Base-by-base conservation (phyloP, 37 sponge, comb jelly and placozoan species). In the Eunapius fragilis region DNA sequence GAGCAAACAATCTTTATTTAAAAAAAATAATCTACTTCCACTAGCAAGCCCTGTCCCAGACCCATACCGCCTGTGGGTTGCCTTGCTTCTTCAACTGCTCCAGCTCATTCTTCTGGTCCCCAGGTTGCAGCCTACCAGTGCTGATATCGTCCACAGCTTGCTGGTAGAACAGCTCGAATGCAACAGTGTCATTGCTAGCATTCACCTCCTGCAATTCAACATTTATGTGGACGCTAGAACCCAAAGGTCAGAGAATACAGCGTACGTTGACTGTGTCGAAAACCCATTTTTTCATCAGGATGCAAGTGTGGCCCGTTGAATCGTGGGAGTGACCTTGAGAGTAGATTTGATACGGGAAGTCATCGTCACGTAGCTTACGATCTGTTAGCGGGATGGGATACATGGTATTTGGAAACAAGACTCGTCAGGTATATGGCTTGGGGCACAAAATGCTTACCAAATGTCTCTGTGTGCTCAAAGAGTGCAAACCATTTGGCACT, bases 311-410 rank as follows among this genome's bases (percentile, higher is more conserved):
- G 45, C 48, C 68, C 10, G 41, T 72, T 13, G 50, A 49, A 7
- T 70, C 37, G 7, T 75, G 38, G 6, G 84, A 37, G 68, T 92
- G 86, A 30, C 84, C 79, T 45, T 83, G 68, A 14, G 82, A 38
- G 70, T 85, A 80, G 34, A 96, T 31, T 35, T 88, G 91, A 75
- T 96, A 87, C 10, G 98, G 98, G 37, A 95, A 95, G 78, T 97
- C 98, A 37, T 72, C 87, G n/a, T 80, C 68, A 37, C 76, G 69
- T 67, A 97, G 84, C 76, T 93, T 97, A 17, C 91, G 84, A 72
- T 85, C 97, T 94, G 75, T 70, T 72, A 58, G 24, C 27, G 41
- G 11, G 70, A 69, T 22, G 13, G 27, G 32, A 13, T 0, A 7
- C 58, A 17, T 2, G 37, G 41, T 17, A 50, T 31, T 31, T 27